A percentile compares a stretch with the other conserved stretches of the same genome.
These are phyloP conservation scores for Nipponacmea schrenckii DNA, from an alignment of 2,888 invertebrate species.

Conservation along the genomic window DNA sequence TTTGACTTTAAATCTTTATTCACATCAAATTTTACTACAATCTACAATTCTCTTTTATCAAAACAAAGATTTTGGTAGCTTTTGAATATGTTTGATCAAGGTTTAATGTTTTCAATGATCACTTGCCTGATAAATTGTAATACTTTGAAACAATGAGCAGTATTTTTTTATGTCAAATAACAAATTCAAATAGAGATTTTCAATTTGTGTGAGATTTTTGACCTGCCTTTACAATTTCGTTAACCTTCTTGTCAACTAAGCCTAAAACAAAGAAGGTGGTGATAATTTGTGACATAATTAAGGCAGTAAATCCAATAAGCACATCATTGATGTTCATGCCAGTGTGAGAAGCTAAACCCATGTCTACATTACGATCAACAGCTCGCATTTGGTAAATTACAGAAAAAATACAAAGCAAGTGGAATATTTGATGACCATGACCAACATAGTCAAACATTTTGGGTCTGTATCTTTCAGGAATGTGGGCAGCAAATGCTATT, in stretches of 20 bases:
- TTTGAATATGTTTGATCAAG: too few species aligned
- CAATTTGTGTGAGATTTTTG: too few species aligned
- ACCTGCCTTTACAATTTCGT: not conserved
- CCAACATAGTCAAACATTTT: constrained; percentile 43
- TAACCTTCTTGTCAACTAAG: not conserved
- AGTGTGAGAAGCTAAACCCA: not conserved
- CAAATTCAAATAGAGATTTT: too few species aligned
- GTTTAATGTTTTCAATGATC: too few species aligned
- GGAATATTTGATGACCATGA: constrained; percentile 34
- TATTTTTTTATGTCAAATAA: too few species aligned
- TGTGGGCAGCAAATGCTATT: constrained; percentile 45
- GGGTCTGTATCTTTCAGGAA: constrained; percentile 42
- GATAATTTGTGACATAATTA: constrained; percentile 1
- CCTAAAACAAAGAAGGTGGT: not conserved
- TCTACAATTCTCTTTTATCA: too few species aligned
- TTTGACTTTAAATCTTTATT: too few species aligned
- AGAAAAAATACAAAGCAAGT: constrained; percentile 25
- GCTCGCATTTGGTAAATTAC: constrained; percentile 29
- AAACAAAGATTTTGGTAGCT: too few species aligned
- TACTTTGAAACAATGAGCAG: too few species aligned
- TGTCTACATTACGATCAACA: constrained; percentile 26
- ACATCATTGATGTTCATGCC: not conserved
- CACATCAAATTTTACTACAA: too few species aligned
- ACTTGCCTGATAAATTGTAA: too few species aligned
- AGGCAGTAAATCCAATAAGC: not conserved